Base-by-base conservation (phyloP, 1,140 invertebrate species). In the Drosophila malerkotliana region DNA sequence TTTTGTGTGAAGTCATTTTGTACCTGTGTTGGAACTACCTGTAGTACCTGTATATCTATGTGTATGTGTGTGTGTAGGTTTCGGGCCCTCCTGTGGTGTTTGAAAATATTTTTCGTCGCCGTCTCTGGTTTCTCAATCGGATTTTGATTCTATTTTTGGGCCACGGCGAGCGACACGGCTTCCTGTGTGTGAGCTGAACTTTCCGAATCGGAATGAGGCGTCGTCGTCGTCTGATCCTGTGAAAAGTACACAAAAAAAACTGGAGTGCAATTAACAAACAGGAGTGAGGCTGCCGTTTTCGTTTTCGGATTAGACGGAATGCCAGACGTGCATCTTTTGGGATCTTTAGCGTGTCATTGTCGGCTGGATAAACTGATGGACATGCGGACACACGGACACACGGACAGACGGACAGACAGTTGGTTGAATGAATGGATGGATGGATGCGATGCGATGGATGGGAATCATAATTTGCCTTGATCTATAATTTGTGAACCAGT, bases 201-300 rank as follows among this genome's bases (percentile, higher is more conserved):
- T 48, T 24, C 69, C 10, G 37, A 24, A 28, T 47, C 45, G 64
- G 51, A 62, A 80, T 84, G 72, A n/a, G n/a, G n/a, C 18, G 18
- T 18, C 18, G 18, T 18, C 66, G 74, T 49, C 55, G 39, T 54
- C 49, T 75, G 82, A 87, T 87, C 82, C 82, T 82, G 82, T 82
- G 82, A 87, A 82, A 87, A 87, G 77, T 82, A 82, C 78, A 82
- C 81, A 85, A 74, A 85, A 74, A 85, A 18, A 18, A 14, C 80
- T 75, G 73, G 81, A 82, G 69, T 78, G 82, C 74, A 85, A 85
- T 85, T 85, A 85, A 85, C 82, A 85, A 85, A 87, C 82, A 87
- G 82, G 81, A 87, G 69, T 87, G 83, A 87, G 83, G 82, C 83
- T 87, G 82, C 82, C 56, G 78, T 87, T 82, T 44, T 44, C 4